These are phyloP conservation scores for Remorina albescens DNA, from an alignment of 2,797 vertebrate genomes.

Conservation along the genomic window DNA sequence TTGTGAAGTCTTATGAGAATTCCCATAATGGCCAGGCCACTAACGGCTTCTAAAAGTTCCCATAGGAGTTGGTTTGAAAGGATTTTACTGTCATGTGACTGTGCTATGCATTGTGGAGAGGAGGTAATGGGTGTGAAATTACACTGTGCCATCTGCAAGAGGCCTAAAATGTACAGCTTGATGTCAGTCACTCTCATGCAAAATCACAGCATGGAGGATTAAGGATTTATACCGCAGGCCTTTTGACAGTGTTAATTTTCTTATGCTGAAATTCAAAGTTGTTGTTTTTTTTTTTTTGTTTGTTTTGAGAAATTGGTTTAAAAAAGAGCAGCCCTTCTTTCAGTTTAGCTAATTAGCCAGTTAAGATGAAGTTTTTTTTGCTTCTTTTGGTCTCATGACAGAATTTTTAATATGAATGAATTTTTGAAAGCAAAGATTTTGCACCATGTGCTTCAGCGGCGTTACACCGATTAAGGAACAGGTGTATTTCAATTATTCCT, in stretches of 20 bases:
- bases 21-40: constrained; percentile 73
- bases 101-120: constrained; percentile 74
- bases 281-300: constrained; percentile 17
- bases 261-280: neutral
- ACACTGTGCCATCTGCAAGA: constrained; percentile 72
- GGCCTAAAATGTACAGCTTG: constrained; percentile 57
- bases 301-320: neutral
- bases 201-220: constrained; percentile 35
- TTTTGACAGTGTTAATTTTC: constrained; percentile 21
- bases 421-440: constrained; percentile 24
- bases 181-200: constrained; percentile 48
- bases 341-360: neutral
- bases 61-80: constrained; percentile 71
- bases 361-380: constrained; percentile 7
- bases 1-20: constrained; percentile 74
- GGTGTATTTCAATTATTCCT: constrained; percentile 31
- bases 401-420: constrained; percentile 1
- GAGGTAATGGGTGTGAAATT: constrained; percentile 83
- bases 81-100: constrained; percentile 76
- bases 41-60: constrained; percentile 77
- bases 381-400: constrained; percentile 7
- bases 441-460: constrained; percentile 23
- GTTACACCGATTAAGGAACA: constrained; percentile 23
- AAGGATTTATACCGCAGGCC: constrained; percentile 10
- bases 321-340: neutral